These are phyloP conservation scores for Propithecus coquereli DNA, from an alignment of 2,113 vertebrate genomes.

Conservation along the genomic window DNA sequence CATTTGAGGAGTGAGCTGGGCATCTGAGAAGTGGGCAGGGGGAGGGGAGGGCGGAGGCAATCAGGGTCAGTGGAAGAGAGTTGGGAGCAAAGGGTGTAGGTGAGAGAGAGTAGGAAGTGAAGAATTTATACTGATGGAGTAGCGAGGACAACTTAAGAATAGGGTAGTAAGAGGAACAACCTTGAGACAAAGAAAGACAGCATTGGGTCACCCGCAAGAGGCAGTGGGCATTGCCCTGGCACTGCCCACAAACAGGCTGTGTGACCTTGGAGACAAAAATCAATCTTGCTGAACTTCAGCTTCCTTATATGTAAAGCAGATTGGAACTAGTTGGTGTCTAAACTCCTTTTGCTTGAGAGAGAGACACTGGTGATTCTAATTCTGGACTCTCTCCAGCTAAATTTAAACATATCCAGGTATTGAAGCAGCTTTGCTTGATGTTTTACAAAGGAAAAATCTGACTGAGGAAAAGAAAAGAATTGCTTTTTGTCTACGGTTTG, in stretches of 20 bases:
- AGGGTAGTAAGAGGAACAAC: background rate
- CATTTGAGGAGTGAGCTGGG: background rate
- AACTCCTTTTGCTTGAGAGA: background rate
- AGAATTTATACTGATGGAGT: background rate
- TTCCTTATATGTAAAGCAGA: background rate
- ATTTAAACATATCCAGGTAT: background rate
- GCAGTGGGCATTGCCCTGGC: background rate
- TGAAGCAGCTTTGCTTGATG: background rate
- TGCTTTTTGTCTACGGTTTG: slow-evolving; percentile 10
- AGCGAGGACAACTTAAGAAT: background rate
- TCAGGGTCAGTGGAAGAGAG: background rate
- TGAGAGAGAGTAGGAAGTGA: background rate
- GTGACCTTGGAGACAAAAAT: background rate
- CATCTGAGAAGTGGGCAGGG: background rate
- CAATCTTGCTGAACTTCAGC: background rate
- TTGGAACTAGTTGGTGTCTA: background rate
- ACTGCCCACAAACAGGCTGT: background rate
- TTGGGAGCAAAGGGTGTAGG: background rate
- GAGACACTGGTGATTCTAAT: background rate
- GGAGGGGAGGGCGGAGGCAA: rapidly evolving
- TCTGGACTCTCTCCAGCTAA: background rate
- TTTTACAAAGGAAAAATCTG: slow-evolving; percentile 7
- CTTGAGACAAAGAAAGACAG: background rate
- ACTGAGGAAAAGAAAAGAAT: slow-evolving; percentile 1
- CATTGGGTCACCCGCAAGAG: background rate